phyloP scores from a whole-genome alignment of 2,113 vertebrate species.

The Leptobrachium ailaonicum region DNA sequence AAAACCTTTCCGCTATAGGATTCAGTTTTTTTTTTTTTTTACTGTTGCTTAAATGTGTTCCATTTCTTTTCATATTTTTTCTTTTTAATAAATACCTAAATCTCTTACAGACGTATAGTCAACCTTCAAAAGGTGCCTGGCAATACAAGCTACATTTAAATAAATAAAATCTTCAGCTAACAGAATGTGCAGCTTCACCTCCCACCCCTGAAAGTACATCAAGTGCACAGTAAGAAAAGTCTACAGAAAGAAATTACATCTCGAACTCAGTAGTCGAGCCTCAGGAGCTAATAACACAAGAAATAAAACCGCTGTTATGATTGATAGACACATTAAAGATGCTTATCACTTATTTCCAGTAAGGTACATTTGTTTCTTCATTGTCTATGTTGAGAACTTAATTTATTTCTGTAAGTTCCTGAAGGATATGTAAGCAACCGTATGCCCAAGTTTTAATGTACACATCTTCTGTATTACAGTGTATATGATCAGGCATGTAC shows the following conservation, averaged over 20 bases:
- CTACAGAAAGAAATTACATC: conserved; percentile 57
- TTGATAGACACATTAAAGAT: conserved; percentile 62
- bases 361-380: conserved; percentile 58
- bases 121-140: too few relatives aligned
- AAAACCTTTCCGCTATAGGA: too few relatives aligned
- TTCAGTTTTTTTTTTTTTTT: too few relatives aligned
- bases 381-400: conserved; percentile 27
- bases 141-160: neutral
- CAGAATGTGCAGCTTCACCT: conserved; percentile 54
- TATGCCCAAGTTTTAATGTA: too few relatives aligned
- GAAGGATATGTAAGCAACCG: too few relatives aligned
- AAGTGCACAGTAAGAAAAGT: conserved; percentile 59
- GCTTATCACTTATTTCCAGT: conserved; percentile 63
- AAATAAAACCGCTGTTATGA: conserved; percentile 63
- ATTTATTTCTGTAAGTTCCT: too few relatives aligned
- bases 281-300: conserved; percentile 60
- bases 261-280: conserved; percentile 54
- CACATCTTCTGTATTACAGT: too few relatives aligned
- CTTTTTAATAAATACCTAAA: too few relatives aligned
- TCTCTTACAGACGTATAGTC: too few relatives aligned
- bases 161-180: conserved; percentile 55
- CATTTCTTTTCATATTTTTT: too few relatives aligned
- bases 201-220: conserved; percentile 57
- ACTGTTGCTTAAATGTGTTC: too few relatives aligned
- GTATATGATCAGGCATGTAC: too few relatives aligned